Base-by-base conservation (phyloP, 2,113 vertebrate genomes). In the Manacus vitellinus region DNA sequence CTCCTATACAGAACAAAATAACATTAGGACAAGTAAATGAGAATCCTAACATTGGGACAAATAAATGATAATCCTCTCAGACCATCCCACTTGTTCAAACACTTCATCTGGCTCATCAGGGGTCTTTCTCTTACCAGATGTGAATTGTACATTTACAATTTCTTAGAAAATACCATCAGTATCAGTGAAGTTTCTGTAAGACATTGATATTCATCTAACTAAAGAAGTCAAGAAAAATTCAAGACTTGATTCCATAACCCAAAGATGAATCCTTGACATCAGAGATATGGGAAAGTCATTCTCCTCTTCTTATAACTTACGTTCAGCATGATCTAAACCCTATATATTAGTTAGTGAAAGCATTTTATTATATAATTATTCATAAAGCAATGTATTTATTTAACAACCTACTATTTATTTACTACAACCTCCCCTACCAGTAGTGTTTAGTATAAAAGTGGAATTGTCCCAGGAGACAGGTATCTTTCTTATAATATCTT, bases 341-440 rank as follows among this genome's bases (percentile, higher is more conserved):
- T 20, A 21, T 3, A 30, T 31, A 39, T 62, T 49, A 67, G 52
- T 56, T 43, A 73, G 30, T 49, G 6, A 30, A 68, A 51, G 14
- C 30, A 67, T 28, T 51, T 52, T 67, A 28, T 77, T 61, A 49
- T 67, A 46, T 7, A 46, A 33, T 24, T 11, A 25, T 77, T 77
- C 47, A 8, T 30, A 43, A 72, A 76, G 8, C 2, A 14, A 14
- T 14, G 9, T 31, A 37, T 23, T 76, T 81, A 39, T 59, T 54
- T 71, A 51, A 51, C 28, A 62, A 43, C 15, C 12, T 35, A 41
- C 8, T 51, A 55, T 66, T 71, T 51, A 27, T 27, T 72, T 43
- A 27, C 11, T 27, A 56, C 39, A 49, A 8, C 0, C 2, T 5
- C 12, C 1, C 15, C 39, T 27, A 47, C 14, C 12, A 37, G 47